phyloP scores from a whole-genome alignment of 2,797 vertebrate species.

The Lutjanus argentimaculatus region DNA sequence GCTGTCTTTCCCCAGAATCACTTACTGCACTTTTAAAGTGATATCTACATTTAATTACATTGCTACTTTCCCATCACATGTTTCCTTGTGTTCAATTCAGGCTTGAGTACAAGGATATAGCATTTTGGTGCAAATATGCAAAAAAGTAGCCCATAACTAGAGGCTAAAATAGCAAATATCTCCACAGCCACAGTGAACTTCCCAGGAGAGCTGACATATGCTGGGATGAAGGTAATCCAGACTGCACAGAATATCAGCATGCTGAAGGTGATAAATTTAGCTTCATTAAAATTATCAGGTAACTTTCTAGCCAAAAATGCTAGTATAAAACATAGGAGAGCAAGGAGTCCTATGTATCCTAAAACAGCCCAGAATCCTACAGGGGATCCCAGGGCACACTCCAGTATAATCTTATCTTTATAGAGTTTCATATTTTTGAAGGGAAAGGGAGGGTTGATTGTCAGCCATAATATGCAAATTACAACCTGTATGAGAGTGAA shows the following conservation, averaged over 20 bases:
- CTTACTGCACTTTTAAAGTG: no score
- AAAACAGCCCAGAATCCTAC: conserved; percentile 82
- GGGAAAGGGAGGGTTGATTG: conserved; percentile 77
- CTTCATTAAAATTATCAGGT: conserved; percentile 84
- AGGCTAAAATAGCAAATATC: conserved; percentile 85
- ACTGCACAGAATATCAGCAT: conserved; percentile 85
- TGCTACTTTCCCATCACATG: conserved; percentile 72
- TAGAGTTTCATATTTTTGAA: conserved; percentile 72
- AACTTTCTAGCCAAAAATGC: conserved; percentile 82
- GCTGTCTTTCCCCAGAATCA: no score
- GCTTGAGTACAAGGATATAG: conserved; percentile 80
- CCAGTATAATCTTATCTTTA: conserved; percentile 80
- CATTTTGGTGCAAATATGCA: conserved; percentile 86
- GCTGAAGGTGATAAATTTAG: conserved; percentile 84
- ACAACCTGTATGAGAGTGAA: conserved; percentile 80
- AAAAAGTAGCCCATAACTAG: conserved; percentile 81
- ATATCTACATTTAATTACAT: not conserved
- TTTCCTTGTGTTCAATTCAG: conserved; percentile 82
- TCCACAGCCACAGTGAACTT: conserved; percentile 85
- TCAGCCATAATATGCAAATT: conserved; percentile 82
- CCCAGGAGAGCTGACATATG: conserved; percentile 84
- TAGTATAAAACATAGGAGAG: conserved; percentile 79
- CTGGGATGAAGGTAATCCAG: conserved; percentile 84
- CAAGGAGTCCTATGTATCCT: conserved; percentile 80
- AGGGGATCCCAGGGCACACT: conserved; percentile 79